phyloP scores from a whole-genome alignment of 2,113 vertebrate species.

The Herpetotheres cachinnans region DNA sequence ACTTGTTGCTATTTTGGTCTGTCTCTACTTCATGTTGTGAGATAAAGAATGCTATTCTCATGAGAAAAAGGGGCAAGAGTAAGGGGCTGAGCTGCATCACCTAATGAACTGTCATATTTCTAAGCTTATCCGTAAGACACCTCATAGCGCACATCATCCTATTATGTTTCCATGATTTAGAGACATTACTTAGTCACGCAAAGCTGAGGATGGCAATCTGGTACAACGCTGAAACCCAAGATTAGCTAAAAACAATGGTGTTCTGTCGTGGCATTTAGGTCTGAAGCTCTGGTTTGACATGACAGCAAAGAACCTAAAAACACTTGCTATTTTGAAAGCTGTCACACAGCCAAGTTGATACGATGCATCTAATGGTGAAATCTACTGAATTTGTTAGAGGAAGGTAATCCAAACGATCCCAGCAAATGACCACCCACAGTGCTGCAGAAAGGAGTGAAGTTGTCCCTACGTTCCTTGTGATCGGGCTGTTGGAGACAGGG shows the following conservation, averaged over 20 bases:
- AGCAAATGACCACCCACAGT: neutral
- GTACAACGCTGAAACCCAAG: neutral
- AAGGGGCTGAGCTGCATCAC: neutral
- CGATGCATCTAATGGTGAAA: neutral
- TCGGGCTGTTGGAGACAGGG: neutral
- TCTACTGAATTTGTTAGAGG: neutral
- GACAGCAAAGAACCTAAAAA: neutral
- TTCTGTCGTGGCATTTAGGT: neutral
- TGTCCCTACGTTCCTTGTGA: neutral
- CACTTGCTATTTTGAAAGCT: neutral
- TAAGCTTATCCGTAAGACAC: neutral
- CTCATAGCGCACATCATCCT: neutral
- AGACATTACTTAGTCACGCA: neutral
- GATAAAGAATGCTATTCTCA: neutral
- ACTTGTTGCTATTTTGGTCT: conserved; percentile 24
- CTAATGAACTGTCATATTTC: neutral
- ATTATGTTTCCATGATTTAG: neutral
- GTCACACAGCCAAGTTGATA: neutral
- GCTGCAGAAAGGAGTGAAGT: neutral
- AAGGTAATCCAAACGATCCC: neutral
- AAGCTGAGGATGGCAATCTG: neutral
- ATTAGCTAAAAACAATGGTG: neutral
- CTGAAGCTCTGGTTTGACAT: neutral
- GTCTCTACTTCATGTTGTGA: neutral
- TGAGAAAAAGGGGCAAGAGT: neutral